Base-by-base conservation (phyloP, 2,113 vertebrate species). In the Argyrosomus japonicus region DNA sequence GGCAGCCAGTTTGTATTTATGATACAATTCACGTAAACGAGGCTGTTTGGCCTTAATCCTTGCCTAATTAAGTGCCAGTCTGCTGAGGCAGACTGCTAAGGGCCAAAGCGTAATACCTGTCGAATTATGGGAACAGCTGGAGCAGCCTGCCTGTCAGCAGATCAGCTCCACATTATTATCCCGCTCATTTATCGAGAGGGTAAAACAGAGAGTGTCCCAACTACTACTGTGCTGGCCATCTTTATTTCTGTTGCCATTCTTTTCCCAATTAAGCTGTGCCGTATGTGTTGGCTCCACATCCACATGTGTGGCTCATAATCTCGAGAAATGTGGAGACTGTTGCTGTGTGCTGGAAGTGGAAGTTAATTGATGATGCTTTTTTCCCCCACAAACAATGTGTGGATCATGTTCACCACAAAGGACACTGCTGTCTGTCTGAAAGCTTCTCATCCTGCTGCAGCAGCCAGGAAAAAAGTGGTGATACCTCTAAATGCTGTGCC, bases 111-210 rank as follows among this genome's bases (percentile, higher is more conserved):
- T 63, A 87, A 90, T 85, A 93, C 82, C 81, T 91, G 91, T 69
- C 86, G 81, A 91, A 91, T 93, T 78, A 94, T 85, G 75, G 83
- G 86, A 93, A 89, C 90, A 94, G 93, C 93, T 89, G 91, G 89
- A 89, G 81, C 80, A 69, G 84, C 47, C 76, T 53, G 86, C 75
- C 85, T 82, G 87, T 93, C 91, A 88, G 91, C 83, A 86, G 72
- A 92, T 88, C 92, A 89, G 90, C 83, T 62, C 70, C 73, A 77
- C 86, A 87, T 92, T 91, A 89, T 87, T 84, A 89, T 87, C 76
- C 83, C 50, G 70, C 82, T 86, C 88, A 81, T 84, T 93, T 92
- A 83, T 77, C 18, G 21, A 75, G 21, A 82, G 43, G 79, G 53
- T 63, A 40, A 86, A 87, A 68, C 71, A 81, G 47, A 72, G 70